Percentiles rank a stretch among this genome's conserved stretches.
These are phyloP conservation scores for Plectropomus leopardus DNA, from an alignment of 2,113 vertebrate species.

Conservation along the genomic window DNA sequence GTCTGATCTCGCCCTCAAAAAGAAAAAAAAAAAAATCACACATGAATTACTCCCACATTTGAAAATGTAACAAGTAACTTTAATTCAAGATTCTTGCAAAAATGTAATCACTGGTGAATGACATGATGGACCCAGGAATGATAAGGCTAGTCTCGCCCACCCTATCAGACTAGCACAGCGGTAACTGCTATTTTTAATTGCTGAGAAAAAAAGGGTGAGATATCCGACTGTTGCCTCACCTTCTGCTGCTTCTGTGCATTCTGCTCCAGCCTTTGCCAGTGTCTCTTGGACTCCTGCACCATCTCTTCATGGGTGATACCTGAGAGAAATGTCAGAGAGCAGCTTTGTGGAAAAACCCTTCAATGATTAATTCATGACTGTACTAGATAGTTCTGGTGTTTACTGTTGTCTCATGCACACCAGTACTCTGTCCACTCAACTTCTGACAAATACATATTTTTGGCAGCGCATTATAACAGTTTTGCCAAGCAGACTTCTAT, in stretches of 20 bases:
- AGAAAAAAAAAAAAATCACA: no score
- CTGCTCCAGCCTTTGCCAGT: slow-evolving; percentile 95
- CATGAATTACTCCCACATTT: no score
- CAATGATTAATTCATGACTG: neutral
- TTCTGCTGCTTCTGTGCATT: slow-evolving; percentile 88
- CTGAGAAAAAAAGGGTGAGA: neutral
- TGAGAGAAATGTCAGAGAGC: slow-evolving; percentile 56
- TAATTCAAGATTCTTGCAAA: no score
- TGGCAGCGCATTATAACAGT: neutral
- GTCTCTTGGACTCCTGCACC: slow-evolving; percentile 96
- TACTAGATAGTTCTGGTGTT: neutral
- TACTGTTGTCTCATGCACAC: neutral
- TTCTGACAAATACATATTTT: neutral
- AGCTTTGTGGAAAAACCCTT: neutral
- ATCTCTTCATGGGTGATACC: slow-evolving; percentile 98
- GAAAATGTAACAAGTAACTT: no score
- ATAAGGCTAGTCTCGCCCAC: no score
- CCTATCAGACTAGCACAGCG: neutral
- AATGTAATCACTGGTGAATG: no score
- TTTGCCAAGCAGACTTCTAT: neutral
- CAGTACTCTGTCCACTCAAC: neutral
- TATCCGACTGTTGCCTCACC: slow-evolving; percentile 49
- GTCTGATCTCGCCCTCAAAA: no score
- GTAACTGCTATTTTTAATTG: neutral
- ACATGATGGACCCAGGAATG: no score